Evolutionary conservation across 53 echinoderm and acorn worm genomes (phyloP).

Genomic region (Stichopus horrens): DNA sequence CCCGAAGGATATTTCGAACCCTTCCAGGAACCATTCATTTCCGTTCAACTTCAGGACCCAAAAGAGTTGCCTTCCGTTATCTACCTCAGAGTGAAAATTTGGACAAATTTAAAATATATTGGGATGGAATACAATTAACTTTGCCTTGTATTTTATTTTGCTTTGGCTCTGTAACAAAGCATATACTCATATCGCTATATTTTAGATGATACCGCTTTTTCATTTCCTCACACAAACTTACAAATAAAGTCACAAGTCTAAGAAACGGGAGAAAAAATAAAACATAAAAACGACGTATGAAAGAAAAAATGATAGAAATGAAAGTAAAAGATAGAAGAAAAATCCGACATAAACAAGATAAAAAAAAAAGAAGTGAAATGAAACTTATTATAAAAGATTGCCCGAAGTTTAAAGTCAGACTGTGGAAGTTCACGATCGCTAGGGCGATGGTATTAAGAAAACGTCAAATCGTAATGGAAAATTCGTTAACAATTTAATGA

Average conservation of each 20-base stretch:
- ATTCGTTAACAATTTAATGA: slow-evolving; percentile 40
- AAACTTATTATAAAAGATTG: slow-evolving; percentile 37
- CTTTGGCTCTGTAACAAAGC: slow-evolving; percentile 9
- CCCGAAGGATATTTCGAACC: slow-evolving; percentile 35
- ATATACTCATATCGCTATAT: slow-evolving; percentile 38
- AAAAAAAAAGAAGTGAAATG: slow-evolving; percentile 20
- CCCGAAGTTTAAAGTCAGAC: slow-evolving; percentile 25
- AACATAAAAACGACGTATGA: not conserved
- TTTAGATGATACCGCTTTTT: slow-evolving; percentile 36
- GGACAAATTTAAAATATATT: slow-evolving; percentile 46
- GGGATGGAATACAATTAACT: slow-evolving; percentile 44
- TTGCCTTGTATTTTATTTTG: not conserved
- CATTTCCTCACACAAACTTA: slow-evolving; percentile 38
- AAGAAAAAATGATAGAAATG: too few species aligned
- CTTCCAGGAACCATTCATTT: slow-evolving; percentile 40
- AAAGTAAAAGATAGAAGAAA: not conserved
- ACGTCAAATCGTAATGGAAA: slow-evolving; percentile 24
- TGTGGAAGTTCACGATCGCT: slow-evolving; percentile 43
- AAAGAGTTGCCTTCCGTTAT: slow-evolving; percentile 41
- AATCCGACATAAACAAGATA: not conserved
- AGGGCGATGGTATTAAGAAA: slow-evolving; percentile 37
- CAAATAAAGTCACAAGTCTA: slow-evolving; percentile 18
- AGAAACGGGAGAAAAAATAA: not conserved
- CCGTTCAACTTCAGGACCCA: slow-evolving; percentile 44
- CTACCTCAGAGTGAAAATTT: slow-evolving; percentile 40